phyloP scores from a whole-genome alignment of 2,888 invertebrate genomes.

The Elmis aenea region DNA sequence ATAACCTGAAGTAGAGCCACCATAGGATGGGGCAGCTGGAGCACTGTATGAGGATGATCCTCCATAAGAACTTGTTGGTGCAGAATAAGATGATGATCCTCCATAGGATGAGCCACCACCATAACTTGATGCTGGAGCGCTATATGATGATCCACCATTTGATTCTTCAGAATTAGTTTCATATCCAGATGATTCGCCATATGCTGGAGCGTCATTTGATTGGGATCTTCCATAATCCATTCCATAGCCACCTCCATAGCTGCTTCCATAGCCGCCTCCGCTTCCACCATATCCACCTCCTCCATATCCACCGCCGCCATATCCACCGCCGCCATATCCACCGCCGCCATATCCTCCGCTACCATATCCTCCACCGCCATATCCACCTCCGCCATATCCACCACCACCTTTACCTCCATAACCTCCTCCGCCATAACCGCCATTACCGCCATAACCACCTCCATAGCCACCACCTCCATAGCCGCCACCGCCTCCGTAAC shows the following conservation, averaged over 20 bases:
- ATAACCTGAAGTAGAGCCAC: slow-evolving; percentile 7
- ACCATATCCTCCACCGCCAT: slow-evolving; percentile 7
- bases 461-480: slow-evolving; percentile 2
- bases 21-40: slow-evolving; percentile 3
- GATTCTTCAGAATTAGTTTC: not conserved
- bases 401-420: slow-evolving; percentile 8
- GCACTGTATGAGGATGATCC: not conserved
- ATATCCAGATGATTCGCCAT: not conserved
- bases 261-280: slow-evolving; percentile 19
- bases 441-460: slow-evolving; percentile 5
- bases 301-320: slow-evolving; percentile 7
- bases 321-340: slow-evolving; percentile 19
- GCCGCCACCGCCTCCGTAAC: slow-evolving; percentile 15
- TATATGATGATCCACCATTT: slow-evolving; percentile 5
- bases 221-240: not conserved
- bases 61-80: not conserved
- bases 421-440: slow-evolving; percentile 9
- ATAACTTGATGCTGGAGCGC: slow-evolving; percentile 4
- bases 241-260: not conserved
- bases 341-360: slow-evolving; percentile 9
- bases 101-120: slow-evolving; percentile 14
- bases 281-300: slow-evolving; percentile 9
- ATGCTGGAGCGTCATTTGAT: slow-evolving; percentile 1
- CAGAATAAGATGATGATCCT: slow-evolving; percentile 9
- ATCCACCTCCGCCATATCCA: slow-evolving; percentile 19